Evolutionary conservation across 2,888 invertebrate genomes (phyloP).

Genomic region (Oegoconia quadripuncta): DNA sequence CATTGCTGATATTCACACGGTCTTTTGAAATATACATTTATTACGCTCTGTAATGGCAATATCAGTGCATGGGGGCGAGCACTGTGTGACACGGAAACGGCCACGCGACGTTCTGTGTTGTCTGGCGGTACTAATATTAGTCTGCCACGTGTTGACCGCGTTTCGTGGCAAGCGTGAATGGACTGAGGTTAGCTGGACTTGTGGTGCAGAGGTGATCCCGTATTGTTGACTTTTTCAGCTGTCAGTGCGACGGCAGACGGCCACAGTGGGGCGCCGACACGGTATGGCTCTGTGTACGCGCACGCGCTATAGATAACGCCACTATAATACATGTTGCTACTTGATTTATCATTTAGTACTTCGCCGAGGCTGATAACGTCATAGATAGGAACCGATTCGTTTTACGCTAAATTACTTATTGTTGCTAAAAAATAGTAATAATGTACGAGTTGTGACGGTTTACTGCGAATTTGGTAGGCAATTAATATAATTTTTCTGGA

Average conservation of each 20-base stretch:
- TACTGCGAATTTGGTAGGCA: too few species aligned
- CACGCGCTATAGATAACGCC: slow-evolving; percentile 32
- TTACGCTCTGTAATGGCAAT: slow-evolving; percentile 41
- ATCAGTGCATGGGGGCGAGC: slow-evolving; percentile 43
- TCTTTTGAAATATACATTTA: slow-evolving; percentile 66
- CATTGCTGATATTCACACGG: slow-evolving; percentile 54
- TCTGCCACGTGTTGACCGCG: slow-evolving; percentile 64
- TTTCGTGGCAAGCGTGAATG: slow-evolving; percentile 64
- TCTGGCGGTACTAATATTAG: slow-evolving; percentile 57
- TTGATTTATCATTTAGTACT: slow-evolving; percentile 56
- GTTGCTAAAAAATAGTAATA: not conserved
- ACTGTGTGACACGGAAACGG: slow-evolving; percentile 36
- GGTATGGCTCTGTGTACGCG: slow-evolving; percentile 35
- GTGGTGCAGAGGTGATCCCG: slow-evolving; percentile 42
- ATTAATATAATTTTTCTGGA: too few species aligned
- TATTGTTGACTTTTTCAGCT: slow-evolving; percentile 67
- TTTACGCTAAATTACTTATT: slow-evolving; percentile 18
- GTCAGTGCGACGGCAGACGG: slow-evolving; percentile 38
- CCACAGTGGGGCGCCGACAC: slow-evolving; percentile 42
- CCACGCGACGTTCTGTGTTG: slow-evolving; percentile 31
- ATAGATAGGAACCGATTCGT: slow-evolving; percentile 23
- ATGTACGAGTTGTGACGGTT: too few species aligned
- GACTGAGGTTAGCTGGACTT: slow-evolving; percentile 29
- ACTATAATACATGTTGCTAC: slow-evolving; percentile 27
- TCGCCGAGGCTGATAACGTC: slow-evolving; percentile 56